Evolutionary conservation across 2,797 vertebrate species (phyloP), one percentile per base, ranked within the genome.

Genomic region (Macropus fuliginosus): DNA sequence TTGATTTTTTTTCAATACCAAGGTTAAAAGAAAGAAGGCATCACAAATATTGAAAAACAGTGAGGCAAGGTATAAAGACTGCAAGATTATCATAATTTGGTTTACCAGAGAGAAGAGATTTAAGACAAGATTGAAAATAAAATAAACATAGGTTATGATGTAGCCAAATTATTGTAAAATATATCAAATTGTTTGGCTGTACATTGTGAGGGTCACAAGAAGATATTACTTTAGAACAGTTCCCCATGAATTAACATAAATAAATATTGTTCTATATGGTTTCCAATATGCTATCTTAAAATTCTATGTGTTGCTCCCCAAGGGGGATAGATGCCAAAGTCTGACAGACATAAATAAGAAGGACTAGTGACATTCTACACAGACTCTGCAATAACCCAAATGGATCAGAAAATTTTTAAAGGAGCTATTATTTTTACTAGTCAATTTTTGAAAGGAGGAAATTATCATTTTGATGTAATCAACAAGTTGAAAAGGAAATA

Each of bases 181-280:
- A 9, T 93, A 96, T 98, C 91, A 98, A 93, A 98, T 95, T 98
- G 96, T 92, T 93, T 96, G 97, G 94, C 95, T 93, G 94, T 97
- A 97, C 92, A 94, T 93, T 97, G 94, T 94, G 66, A 91, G 96
- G 98, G 98, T 98, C 97, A 98, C 91, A 95, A 81, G 95, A 97
- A 97, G 97, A 98, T 97, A 98, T 93, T 98, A 98, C 98, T 98
- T 98, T 96, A 97, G 97, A 98, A 98, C 96, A 96, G 97, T 98
- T 98, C 95, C 93, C 97, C 94, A 95, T 93, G 94, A 97, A 98
- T 98, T 98, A 98, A 98, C 98, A 98, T 98, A 98, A 98, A 98
- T 98, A 98, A 98, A 97, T 54, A 94, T 87, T 95, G 94, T 96
- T 98, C 90, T 93, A 96, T 91, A 3, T 56, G 92, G 92, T 91